Percentiles rank a stretch among this genome's conserved stretches.
Evolutionary conservation across 1,140 invertebrate genomes (phyloP).

Genomic region (Sinella curviseta): DNA sequence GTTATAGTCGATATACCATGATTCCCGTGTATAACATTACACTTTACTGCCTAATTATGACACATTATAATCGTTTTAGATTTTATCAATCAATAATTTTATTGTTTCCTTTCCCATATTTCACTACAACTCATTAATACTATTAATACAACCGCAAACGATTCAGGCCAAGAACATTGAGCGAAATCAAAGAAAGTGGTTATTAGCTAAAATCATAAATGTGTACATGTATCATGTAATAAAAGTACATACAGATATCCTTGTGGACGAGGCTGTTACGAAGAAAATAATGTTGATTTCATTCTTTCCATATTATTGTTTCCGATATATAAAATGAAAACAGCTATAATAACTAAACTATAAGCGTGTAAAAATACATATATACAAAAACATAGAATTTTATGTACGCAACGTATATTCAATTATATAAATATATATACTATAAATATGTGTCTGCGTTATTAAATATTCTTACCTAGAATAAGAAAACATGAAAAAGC

Average conservation of each 20-base stretch:
- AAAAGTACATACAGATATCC: neutral
- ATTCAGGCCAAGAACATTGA: too few species aligned
- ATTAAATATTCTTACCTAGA: neutral
- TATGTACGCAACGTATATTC: slow-evolving; percentile 4
- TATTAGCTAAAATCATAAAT: too few species aligned
- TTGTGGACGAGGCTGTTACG: slow-evolving; percentile 5
- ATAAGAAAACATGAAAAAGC: slow-evolving; percentile 8
- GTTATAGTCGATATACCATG: too few species aligned
- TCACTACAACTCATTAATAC: too few species aligned
- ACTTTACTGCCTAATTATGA: too few species aligned
- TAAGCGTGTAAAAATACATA: neutral
- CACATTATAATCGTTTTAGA: too few species aligned
- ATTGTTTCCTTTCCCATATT: too few species aligned
- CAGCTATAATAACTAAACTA: neutral
- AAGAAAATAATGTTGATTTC: neutral
- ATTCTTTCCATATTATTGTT: neutral
- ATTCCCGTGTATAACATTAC: too few species aligned
- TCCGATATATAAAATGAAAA: too few species aligned
- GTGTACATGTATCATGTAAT: neutral
- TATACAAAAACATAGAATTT: neutral
- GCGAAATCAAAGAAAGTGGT: too few species aligned
- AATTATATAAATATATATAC: neutral
- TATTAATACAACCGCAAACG: too few species aligned
- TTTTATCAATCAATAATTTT: too few species aligned
- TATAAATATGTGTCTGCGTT: neutral